Percentiles rank a stretch among this genome's conserved stretches.
Evolutionary conservation across 2,113 vertebrate species (phyloP).

Genomic region (Macaca mulatta): DNA sequence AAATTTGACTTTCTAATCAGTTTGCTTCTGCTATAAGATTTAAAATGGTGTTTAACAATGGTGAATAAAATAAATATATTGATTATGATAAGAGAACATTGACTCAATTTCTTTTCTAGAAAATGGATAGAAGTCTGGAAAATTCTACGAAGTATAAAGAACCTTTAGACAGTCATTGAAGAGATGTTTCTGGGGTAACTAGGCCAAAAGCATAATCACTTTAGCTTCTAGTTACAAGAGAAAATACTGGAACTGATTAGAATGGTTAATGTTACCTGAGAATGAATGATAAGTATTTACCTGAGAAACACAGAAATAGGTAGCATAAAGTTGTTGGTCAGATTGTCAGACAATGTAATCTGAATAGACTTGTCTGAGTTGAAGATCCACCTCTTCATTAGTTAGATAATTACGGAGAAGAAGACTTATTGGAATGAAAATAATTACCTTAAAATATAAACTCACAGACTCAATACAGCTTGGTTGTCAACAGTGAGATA

Average conservation of each 20-base stretch:
- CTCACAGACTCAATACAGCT: not conserved
- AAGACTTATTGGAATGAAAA: not conserved
- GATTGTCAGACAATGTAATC: not conserved
- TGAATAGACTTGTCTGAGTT: not conserved
- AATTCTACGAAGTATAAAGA: not conserved
- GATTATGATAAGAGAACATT: slow-evolving; percentile 38
- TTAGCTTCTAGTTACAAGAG: not conserved
- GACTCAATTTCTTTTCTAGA: not conserved
- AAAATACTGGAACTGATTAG: not conserved
- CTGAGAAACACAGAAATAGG: not conserved
- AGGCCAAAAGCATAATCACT: not conserved
- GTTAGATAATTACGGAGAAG: not conserved
- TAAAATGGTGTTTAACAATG: slow-evolving; percentile 53
- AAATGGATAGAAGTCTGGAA: not conserved
- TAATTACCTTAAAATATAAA: slow-evolving; percentile 25
- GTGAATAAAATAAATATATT: slow-evolving; percentile 30
- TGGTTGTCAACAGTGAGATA: not conserved
- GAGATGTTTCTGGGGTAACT: not conserved
- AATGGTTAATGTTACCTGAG: slow-evolving; percentile 12
- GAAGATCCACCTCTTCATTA: not conserved
- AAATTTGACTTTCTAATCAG: slow-evolving; percentile 61
- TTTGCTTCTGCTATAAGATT: slow-evolving; percentile 49
- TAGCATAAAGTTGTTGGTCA: not conserved
- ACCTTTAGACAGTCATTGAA: not conserved
- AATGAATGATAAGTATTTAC: not conserved